phyloP scores from a whole-genome alignment of 2,113 vertebrate species.

The Phalacrocorax brasilianus region DNA sequence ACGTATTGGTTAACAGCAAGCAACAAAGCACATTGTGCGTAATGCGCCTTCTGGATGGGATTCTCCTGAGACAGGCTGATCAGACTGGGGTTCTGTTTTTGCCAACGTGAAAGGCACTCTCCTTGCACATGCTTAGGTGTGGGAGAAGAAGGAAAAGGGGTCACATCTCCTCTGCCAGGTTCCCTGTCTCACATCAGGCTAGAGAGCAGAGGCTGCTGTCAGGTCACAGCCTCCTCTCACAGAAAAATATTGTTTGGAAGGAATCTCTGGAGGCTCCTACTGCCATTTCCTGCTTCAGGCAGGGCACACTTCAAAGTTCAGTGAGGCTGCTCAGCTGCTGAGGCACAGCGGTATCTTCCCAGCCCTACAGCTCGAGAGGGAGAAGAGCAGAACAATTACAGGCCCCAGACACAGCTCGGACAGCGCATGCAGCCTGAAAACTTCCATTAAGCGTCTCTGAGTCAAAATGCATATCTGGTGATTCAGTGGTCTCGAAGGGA shows the following conservation, averaged over 20 bases:
- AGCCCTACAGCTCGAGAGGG: background rate
- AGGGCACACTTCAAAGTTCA: background rate
- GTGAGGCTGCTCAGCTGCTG: background rate
- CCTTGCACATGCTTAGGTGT: background rate
- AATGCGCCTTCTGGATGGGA: background rate
- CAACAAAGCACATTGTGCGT: background rate
- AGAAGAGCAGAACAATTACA: background rate
- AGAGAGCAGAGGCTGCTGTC: background rate
- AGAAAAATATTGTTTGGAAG: background rate
- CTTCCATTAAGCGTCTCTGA: background rate
- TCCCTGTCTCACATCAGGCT: background rate
- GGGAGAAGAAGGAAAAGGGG: background rate
- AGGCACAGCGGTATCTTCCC: background rate
- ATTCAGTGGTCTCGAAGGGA: background rate
- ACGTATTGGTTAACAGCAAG: accelerated
- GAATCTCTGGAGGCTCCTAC: background rate
- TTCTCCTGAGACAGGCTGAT: background rate
- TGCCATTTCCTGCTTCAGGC: background rate
- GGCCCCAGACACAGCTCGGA: background rate
- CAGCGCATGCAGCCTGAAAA: background rate
- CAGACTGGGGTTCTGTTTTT: background rate
- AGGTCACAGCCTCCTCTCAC: background rate
- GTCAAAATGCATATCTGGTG: background rate
- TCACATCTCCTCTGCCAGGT: accelerated
- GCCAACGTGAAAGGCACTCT: background rate